Percentiles rank a stretch among this genome's conserved stretches.
Conservation (phyloP, 2,888 invertebrate genomes). For the Heliconius erato region DNA sequence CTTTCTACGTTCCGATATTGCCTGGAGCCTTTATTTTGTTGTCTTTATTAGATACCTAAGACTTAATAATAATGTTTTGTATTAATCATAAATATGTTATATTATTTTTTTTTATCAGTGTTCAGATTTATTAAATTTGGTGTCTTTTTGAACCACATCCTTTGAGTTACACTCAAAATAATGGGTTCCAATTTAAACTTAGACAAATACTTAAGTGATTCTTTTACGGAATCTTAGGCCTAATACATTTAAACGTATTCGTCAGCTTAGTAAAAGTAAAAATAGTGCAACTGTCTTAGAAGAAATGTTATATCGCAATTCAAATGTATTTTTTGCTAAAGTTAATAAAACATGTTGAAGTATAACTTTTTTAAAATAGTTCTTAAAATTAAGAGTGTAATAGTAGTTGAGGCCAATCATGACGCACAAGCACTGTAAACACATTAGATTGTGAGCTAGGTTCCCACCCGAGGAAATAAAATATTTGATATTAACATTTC, state of each 20-base stretch:
- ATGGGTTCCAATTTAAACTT: not conserved
- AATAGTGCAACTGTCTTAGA: not conserved
- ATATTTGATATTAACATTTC: too few species aligned
- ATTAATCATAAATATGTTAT: not conserved
- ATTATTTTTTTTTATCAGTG: not conserved
- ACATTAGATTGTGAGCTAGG: too few species aligned
- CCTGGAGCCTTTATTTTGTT: slow-evolving; percentile 3
- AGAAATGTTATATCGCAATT: not conserved
- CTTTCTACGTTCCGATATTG: slow-evolving; percentile 36
- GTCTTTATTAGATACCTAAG: slow-evolving; percentile 6
- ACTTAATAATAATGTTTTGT: not conserved
- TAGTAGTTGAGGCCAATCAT: too few species aligned
- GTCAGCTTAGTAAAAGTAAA: too few species aligned
- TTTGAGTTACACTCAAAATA: not conserved
- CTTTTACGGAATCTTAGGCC: not conserved
- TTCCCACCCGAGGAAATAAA: too few species aligned
- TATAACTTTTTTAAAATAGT: too few species aligned
- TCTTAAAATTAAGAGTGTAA: too few species aligned
- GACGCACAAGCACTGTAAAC: too few species aligned
- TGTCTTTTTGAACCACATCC: not conserved
- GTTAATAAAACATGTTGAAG: too few species aligned
- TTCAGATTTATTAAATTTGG: not conserved
- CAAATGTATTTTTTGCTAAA: too few species aligned
- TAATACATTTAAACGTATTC: too few species aligned
- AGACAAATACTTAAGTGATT: not conserved